These are phyloP conservation scores for Dasypus novemcinctus DNA, from an alignment of 2,113 vertebrate genomes.

Conservation along the genomic window DNA sequence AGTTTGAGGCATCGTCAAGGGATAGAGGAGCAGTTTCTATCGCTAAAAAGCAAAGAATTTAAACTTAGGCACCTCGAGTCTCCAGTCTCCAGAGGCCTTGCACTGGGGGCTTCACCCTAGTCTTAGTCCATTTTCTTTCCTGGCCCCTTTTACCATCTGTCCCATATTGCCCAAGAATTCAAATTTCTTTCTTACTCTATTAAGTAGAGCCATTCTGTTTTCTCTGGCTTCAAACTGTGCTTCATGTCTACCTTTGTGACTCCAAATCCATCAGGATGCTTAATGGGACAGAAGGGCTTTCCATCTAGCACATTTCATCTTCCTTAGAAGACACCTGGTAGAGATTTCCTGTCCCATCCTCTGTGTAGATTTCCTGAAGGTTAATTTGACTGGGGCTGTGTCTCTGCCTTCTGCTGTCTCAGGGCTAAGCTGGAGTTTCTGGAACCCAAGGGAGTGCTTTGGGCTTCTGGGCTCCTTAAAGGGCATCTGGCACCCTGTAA, in stretches of 20 bases:
- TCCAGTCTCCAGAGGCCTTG: too few species aligned
- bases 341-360: not conserved
- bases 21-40: not conserved
- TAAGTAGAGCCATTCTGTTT: not conserved
- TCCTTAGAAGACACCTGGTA: not conserved
- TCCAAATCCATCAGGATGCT: not conserved
- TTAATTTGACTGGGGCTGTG: not conserved
- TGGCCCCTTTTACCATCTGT: not conserved
- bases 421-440: conserved; percentile 32
- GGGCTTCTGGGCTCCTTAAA: conserved; percentile 41
- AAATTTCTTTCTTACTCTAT: not conserved
- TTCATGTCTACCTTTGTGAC: not conserved
- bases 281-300: not conserved
- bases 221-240: not conserved
- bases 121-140: not conserved
- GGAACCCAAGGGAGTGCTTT: conserved; percentile 22
- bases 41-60: not conserved
- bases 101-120: not conserved
- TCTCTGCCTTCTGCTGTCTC: not conserved
- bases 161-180: not conserved
- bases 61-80: not conserved
- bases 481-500: conserved; percentile 56
- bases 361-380: not conserved
- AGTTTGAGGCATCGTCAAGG: not conserved
- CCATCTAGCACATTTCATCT: not conserved